Percentiles rank a stretch among this genome's conserved stretches.
These are phyloP conservation scores for Carettochelys insculpta DNA, from an alignment of 2,113 vertebrate genomes.

Conservation along the genomic window DNA sequence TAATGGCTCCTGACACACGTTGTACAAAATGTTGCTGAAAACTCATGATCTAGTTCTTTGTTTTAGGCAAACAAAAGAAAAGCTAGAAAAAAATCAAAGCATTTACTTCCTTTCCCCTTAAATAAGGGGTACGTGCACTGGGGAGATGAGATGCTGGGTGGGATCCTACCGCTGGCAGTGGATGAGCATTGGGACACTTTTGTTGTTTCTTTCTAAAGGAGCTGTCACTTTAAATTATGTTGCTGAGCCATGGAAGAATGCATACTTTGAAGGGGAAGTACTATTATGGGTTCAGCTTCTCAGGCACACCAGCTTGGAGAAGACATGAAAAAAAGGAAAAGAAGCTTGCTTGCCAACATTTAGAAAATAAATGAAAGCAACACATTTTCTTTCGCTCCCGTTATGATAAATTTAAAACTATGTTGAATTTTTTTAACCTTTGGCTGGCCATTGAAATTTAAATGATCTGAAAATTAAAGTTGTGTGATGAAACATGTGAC, in stretches of 20 bases:
- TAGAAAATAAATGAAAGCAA: slow-evolving; percentile 20
- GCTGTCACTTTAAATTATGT: slow-evolving; percentile 19
- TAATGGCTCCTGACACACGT: slow-evolving; percentile 45
- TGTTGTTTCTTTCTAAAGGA: not conserved
- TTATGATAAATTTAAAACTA: not conserved
- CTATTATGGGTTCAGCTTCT: not conserved
- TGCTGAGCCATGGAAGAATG: not conserved
- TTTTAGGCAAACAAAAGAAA: slow-evolving; percentile 31
- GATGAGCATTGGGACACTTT: not conserved
- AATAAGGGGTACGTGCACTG: not conserved
- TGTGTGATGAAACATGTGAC: not conserved
- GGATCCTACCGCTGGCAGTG: slow-evolving; percentile 1
- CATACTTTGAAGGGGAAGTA: not conserved
- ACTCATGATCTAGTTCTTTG: slow-evolving; percentile 12
- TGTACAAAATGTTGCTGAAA: slow-evolving; percentile 18
- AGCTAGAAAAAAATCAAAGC: not conserved
- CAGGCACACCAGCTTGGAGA: not conserved
- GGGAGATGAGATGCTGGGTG: not conserved
- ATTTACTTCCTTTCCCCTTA: not conserved
- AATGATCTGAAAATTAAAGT: not conserved
- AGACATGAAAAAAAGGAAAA: not conserved
- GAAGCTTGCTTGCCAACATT: not conserved
- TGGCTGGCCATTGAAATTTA: not conserved
- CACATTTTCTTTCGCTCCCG: slow-evolving; percentile 8
- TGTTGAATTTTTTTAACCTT: not conserved